phyloP scores from a whole-genome alignment of 2,113 vertebrate species.

The Tichodroma muraria region DNA sequence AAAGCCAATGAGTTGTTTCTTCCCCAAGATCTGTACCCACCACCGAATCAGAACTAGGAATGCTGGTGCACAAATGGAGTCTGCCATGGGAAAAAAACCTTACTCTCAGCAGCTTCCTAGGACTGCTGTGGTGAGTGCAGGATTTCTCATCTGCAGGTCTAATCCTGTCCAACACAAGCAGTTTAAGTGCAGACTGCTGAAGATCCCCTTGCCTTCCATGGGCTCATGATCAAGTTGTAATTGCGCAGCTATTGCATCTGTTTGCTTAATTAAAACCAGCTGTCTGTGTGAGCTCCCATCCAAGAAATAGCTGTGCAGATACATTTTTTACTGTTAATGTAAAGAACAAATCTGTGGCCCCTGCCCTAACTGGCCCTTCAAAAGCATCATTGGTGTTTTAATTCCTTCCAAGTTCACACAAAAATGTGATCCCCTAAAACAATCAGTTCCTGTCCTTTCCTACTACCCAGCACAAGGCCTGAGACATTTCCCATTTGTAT shows the following conservation, averaged over 20 bases:
- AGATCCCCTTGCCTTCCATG: neutral
- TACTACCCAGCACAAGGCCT: neutral
- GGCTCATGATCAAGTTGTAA: constrained; percentile 26
- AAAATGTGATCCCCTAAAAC: neutral
- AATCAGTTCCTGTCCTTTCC: neutral
- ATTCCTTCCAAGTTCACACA: constrained; percentile 34
- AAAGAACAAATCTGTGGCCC: constrained; percentile 6
- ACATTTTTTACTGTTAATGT: constrained; percentile 42
- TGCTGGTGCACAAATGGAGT: neutral
- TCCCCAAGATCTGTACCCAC: neutral
- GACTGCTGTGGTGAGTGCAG: neutral
- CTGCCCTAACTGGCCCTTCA: constrained; percentile 8
- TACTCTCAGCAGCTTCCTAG: neutral
- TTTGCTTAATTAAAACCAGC: constrained; percentile 20
- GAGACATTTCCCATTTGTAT: neutral
- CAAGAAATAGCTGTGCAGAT: constrained; percentile 29
- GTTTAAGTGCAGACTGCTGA: neutral
- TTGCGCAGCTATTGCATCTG: constrained; percentile 44
- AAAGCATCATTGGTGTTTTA: neutral
- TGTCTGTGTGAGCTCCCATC: neutral
- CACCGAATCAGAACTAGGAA: neutral
- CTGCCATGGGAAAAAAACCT: neutral
- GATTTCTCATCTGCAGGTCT: neutral
- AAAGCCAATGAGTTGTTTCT: neutral
- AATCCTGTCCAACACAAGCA: neutral